These are phyloP conservation scores for Turdus rufiventris DNA, from an alignment of 2,113 vertebrate species.

Conservation along the genomic window DNA sequence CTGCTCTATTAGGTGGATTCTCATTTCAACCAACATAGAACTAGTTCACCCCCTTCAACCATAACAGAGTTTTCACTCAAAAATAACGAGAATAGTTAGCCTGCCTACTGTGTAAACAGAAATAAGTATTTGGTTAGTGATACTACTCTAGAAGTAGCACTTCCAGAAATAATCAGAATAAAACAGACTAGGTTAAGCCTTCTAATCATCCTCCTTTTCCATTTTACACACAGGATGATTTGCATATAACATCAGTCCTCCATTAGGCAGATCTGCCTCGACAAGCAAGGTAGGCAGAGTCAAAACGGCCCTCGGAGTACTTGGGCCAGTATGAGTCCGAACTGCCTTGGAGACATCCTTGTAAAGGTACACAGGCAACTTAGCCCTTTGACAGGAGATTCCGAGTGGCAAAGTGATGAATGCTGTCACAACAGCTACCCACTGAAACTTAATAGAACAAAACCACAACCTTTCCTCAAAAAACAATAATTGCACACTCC, in stretches of 20 bases:
- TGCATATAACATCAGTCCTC: not conserved
- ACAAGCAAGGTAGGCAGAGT: not conserved
- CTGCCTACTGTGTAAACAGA: not conserved
- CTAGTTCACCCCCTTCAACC: not conserved
- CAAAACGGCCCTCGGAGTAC: not conserved
- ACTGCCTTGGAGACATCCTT: not conserved
- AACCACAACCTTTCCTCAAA: not conserved
- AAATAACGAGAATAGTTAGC: not conserved
- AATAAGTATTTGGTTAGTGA: not conserved
- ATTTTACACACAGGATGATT: not conserved
- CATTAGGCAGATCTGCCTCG: not conserved
- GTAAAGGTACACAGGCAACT: not conserved
- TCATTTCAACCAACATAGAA: not conserved
- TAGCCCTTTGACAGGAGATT: fast-evolving
- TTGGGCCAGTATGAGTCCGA: not conserved
- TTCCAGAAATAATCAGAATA: not conserved
- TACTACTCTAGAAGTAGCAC: not conserved
- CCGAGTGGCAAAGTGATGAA: not conserved
- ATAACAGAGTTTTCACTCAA: not conserved
- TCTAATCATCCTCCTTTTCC: not conserved
- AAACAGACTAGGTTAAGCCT: not conserved
- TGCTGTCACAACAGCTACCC: not conserved
- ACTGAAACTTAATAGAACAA: not conserved
- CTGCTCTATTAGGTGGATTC: not conserved
- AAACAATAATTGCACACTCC: not conserved